Evolutionary conservation across 2,113 vertebrate species (phyloP).

Genomic region (Terrapene triunguis): DNA sequence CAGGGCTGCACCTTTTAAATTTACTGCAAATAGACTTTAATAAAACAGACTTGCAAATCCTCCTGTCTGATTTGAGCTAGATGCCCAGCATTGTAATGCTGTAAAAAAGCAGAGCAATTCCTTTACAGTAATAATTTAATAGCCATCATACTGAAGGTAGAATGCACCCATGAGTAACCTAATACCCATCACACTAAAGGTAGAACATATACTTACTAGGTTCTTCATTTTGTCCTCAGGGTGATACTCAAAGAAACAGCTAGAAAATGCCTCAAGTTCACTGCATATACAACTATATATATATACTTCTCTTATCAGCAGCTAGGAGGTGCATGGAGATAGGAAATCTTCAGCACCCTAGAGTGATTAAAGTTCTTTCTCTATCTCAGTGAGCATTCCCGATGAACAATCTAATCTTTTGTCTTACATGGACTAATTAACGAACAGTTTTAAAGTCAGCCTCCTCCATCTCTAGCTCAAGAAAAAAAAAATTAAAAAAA

Average conservation of each 20-base stretch:
- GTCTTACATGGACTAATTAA: background rate
- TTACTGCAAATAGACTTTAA: background rate
- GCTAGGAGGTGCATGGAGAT: background rate
- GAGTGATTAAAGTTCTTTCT: background rate
- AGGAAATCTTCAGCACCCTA: background rate
- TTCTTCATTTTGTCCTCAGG: constrained; percentile 47
- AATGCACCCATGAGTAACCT: background rate
- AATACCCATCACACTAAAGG: background rate
- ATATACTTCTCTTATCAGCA: constrained; percentile 13
- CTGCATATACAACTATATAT: constrained; percentile 45
- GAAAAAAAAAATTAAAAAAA: background rate
- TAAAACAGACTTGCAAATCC: background rate
- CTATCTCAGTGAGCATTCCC: background rate
- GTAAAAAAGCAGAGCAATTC: background rate
- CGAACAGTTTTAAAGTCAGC: background rate
- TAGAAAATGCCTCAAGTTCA: background rate
- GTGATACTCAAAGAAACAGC: background rate
- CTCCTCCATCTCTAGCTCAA: background rate
- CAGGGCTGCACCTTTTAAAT: background rate
- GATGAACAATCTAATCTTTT: background rate
- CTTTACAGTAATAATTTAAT: background rate
- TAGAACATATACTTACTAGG: constrained; percentile 63
- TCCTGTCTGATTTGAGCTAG: background rate
- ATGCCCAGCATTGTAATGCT: background rate
- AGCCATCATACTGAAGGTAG: no score